These are phyloP conservation scores for Stenopsyche tienmushanensis DNA, from an alignment of 1,140 invertebrate species.

Conservation along the genomic window DNA sequence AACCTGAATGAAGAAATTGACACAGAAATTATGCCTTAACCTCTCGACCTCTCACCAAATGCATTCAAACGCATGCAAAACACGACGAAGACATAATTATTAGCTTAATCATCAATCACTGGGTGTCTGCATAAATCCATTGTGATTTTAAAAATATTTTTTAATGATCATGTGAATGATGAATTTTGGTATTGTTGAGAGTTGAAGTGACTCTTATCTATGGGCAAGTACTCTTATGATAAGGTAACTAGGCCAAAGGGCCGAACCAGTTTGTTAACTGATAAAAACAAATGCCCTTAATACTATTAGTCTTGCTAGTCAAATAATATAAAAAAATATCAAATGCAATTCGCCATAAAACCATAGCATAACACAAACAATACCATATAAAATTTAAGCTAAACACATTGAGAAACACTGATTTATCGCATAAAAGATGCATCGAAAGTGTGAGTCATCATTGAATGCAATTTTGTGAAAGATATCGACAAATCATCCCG, in stretches of 20 bases:
- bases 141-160: no score
- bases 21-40: no score
- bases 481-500: background rate
- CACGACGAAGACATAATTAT: no score
- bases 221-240: background rate
- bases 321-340: background rate
- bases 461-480: background rate
- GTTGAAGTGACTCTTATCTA: constrained; percentile 2
- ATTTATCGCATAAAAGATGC: background rate
- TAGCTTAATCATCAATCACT: no score
- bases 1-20: no score
- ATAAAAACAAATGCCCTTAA: constrained; percentile 31
- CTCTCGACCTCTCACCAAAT: no score
- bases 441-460: background rate
- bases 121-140: no score
- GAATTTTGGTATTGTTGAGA: background rate
- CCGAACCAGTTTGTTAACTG: constrained; percentile 24
- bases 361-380: background rate
- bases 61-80: no score
- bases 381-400: no score
- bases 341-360: background rate
- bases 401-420: no score
- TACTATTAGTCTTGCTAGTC: constrained; percentile 5
- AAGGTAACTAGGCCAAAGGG: constrained; percentile 28
- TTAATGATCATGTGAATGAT: no score